Conservation (phyloP, 2,797 vertebrate species). For the Scleropages formosus region DNA sequence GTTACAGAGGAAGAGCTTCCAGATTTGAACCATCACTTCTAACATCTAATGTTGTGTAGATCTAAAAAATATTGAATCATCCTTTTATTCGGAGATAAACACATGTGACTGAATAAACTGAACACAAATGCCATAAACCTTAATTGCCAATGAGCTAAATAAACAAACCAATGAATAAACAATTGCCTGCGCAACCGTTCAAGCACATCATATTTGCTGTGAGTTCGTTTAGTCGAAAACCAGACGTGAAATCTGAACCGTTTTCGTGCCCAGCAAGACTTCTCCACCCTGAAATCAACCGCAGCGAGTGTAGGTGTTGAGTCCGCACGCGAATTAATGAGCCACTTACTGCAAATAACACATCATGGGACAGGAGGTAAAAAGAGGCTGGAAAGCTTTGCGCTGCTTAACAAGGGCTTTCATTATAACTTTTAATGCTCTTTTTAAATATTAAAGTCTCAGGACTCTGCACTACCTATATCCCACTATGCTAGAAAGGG, state of each 20-base stretch:
- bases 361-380: no score
- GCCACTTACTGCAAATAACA: background rate
- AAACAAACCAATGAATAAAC: no score
- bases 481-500: no score
- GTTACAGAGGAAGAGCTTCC: background rate
- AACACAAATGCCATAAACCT: no score
- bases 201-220: background rate
- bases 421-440: background rate
- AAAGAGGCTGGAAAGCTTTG: background rate
- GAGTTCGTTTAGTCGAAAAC: background rate
- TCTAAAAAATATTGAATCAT: background rate
- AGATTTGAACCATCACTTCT: background rate
- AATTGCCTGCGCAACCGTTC: background rate
- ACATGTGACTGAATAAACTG: background rate
- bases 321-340: background rate
- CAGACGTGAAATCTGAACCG: background rate
- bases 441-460: background rate
- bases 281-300: conserved; percentile 19
- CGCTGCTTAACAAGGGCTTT: background rate
- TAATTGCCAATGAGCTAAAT: no score
- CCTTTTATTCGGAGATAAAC: background rate
- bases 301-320: background rate
- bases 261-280: background rate
- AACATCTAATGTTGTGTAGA: background rate
- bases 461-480: background rate